Evolutionary conservation across 2,888 invertebrate genomes (phyloP).

Genomic region (Stenoptilia bipunctidactyla): DNA sequence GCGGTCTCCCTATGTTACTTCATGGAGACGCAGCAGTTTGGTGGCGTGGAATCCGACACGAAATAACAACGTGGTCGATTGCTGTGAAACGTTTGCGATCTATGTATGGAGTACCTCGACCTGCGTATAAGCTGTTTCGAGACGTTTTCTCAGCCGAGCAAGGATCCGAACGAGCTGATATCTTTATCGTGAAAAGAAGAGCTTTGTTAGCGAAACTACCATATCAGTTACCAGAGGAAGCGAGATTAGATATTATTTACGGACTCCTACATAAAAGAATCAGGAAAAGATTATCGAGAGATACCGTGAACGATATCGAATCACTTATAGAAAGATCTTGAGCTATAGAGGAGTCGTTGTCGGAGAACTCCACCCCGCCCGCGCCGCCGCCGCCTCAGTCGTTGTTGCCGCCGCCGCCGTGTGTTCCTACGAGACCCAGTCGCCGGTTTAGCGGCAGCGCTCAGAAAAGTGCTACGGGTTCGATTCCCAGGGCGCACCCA

Average conservation of each 20-base stretch:
- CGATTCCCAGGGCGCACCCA: not conserved
- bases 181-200: not conserved
- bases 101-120: slow-evolving; percentile 9
- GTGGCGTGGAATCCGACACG: slow-evolving; percentile 11
- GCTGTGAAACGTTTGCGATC: slow-evolving; percentile 7
- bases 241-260: slow-evolving; percentile 4
- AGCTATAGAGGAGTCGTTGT: not conserved
- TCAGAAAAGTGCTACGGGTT: not conserved
- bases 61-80: slow-evolving; percentile 5
- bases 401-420: not conserved
- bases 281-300: slow-evolving; percentile 2
- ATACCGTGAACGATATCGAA: not conserved
- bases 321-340: not conserved
- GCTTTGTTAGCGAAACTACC: slow-evolving; percentile 3
- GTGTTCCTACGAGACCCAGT: not conserved
- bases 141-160: slow-evolving; percentile 10
- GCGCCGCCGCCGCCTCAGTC: not conserved
- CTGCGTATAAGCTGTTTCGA: slow-evolving; percentile 4
- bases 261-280: slow-evolving; percentile 1
- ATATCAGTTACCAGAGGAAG: slow-evolving; percentile 3
- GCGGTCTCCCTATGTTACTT: slow-evolving; percentile 16
- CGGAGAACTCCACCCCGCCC: not conserved
- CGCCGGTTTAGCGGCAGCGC: no score
- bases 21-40: slow-evolving; percentile 16
- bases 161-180: slow-evolving; percentile 3